These are phyloP conservation scores for Nothobranchius furzeri DNA, from an alignment of 2,113 vertebrate species.

Conservation along the genomic window DNA sequence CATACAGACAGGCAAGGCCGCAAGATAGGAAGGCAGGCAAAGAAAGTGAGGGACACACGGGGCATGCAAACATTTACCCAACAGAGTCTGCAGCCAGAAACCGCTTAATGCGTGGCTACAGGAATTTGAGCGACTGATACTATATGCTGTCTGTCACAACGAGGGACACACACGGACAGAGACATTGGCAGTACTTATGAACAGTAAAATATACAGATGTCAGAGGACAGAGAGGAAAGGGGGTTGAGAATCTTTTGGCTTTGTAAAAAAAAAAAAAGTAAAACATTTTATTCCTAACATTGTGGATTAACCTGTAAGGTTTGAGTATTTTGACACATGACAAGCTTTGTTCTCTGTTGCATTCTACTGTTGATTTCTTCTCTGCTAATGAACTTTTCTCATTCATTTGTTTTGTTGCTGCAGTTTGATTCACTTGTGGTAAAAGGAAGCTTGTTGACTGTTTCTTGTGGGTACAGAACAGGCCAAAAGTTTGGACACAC, in stretches of 20 bases:
- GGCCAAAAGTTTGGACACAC: too few species aligned
- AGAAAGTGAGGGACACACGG: slow-evolving; percentile 75
- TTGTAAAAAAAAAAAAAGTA: neutral
- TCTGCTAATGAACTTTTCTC: too few species aligned
- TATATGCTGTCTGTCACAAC: slow-evolving; percentile 23
- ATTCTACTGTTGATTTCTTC: too few species aligned
- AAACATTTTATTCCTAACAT: neutral
- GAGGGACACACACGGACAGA: slow-evolving; percentile 33
- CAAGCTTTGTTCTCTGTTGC: too few species aligned
- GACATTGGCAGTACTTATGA: slow-evolving; percentile 4
- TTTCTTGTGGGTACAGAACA: too few species aligned
- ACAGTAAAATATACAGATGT: slow-evolving; percentile 34
- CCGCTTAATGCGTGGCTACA: slow-evolving; percentile 39
- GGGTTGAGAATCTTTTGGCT: neutral
- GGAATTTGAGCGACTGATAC: slow-evolving; percentile 40
- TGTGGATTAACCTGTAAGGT: too few species aligned
- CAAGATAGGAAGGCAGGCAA: slow-evolving; percentile 79
- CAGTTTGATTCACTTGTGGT: too few species aligned
- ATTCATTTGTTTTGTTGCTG: too few species aligned
- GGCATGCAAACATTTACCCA: slow-evolving; percentile 71
- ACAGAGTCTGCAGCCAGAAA: slow-evolving; percentile 41
- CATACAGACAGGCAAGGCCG: slow-evolving; percentile 77
- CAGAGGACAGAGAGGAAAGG: slow-evolving; percentile 25
- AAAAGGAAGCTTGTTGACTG: too few species aligned
- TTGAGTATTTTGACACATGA: too few species aligned